Evolutionary conservation across 1,140 invertebrate species (phyloP), one percentile per base, ranked within the genome.

Genomic region (Cyclargus thomasi): DNA sequence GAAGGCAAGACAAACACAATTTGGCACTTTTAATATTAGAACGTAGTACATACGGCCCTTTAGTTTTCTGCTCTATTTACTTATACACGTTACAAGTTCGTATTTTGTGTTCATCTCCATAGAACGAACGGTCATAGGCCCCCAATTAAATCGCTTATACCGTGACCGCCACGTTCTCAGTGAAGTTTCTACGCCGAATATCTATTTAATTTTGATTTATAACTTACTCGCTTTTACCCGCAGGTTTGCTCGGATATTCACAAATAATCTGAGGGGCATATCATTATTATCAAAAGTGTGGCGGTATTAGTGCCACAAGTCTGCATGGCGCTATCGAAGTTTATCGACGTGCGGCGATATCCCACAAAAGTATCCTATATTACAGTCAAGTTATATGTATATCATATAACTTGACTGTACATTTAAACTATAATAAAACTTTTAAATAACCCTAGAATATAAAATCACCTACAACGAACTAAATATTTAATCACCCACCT

Each of bases 61-160:
- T 29, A 29, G 29, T 29, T 16, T 39, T 39, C 36, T 47, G 39
- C 39, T 47, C 39, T 47, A 47, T 47, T 47, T 47, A 39, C 36
- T 14, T 8, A 39, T 3, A 2, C 39, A 47, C 39, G 39, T 47
- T 8, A 2, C 6, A 11, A 47, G 6, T 47, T 29, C 29, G 14
- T 47, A 47, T 47, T 47, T 47, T 47, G 39, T 47, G 39, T 21
- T 59, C 55, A 59, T 59, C 55, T 59, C 55, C 55, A 59, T 59
- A 59, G 17, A 20, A 59, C 20, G 20, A 6, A 21, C 55, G 55
- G 55, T 59, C 55, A 59, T 18, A 59, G 55, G 17, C 55, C 55
- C 20, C 55, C 17, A 59, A 59, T 59, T 59, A 59, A 59, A 59
- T 59, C 20, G 18, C 18, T 21, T 17, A 21, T 20, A 59, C 55